Conservation (phyloP, 2,797 vertebrate species). For the Falco peregrinus region DNA sequence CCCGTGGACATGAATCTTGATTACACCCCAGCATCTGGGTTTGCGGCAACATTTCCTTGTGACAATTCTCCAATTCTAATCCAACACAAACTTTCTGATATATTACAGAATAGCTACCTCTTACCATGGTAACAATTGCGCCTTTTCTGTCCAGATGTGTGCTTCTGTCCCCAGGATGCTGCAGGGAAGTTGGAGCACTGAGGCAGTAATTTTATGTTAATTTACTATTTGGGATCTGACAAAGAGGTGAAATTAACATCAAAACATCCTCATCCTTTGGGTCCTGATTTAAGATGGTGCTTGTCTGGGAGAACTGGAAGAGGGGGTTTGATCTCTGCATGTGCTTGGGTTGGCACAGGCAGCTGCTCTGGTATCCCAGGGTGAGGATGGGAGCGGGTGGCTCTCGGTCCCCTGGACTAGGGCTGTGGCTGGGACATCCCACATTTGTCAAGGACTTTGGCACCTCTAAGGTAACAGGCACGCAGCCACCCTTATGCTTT, state of each 20-base stretch:
- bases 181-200: neutral
- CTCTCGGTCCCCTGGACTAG: neutral
- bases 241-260: neutral
- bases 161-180: neutral
- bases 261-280: neutral
- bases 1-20: neutral
- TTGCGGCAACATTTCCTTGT: neutral
- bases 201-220: neutral
- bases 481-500: neutral
- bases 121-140: neutral
- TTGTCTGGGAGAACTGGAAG: neutral
- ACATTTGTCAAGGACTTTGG: neutral
- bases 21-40: neutral
- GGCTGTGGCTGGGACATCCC: neutral
- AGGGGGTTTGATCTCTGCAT: neutral
- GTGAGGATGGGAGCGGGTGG: neutral
- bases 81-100: neutral
- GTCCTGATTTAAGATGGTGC: neutral
- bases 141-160: neutral
- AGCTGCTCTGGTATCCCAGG: neutral
- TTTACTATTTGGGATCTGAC: neutral
- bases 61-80: neutral
- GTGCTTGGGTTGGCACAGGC: neutral
- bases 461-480: neutral
- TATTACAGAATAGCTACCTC: neutral